Percentiles rank a stretch among this genome's conserved stretches.
Evolutionary conservation across 2,113 vertebrate species (phyloP).

Genomic region (Phylloscopus trochiloides): DNA sequence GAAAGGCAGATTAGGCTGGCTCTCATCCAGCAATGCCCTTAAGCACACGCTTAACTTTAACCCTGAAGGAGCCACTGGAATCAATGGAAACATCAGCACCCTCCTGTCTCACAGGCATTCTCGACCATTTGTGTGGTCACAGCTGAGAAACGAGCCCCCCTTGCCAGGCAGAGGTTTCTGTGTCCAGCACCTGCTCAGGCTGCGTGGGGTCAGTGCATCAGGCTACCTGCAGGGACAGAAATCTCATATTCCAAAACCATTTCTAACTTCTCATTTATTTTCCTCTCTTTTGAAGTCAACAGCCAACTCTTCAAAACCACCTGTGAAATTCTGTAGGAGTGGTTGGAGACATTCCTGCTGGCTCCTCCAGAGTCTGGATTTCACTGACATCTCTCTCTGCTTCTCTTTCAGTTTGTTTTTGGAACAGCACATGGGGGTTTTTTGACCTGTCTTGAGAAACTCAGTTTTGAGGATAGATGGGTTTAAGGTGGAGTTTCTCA

Average conservation of each 20-base stretch:
- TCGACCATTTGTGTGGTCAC: neutral
- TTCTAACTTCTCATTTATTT: neutral
- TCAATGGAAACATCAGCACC: neutral
- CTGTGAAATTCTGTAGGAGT: neutral
- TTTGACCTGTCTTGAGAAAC: neutral
- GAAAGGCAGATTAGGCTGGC: neutral
- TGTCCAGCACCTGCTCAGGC: neutral
- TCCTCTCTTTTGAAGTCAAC: constrained; percentile 24
- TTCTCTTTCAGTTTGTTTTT: neutral
- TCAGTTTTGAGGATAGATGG: neutral
- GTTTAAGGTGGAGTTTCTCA: neutral
- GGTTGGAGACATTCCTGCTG: neutral
- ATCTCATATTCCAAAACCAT: neutral
- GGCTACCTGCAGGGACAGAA: neutral
- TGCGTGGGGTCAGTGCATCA: neutral
- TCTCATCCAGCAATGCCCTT: constrained; percentile 42
- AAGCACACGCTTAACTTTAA: constrained; percentile 42
- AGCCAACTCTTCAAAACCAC: neutral
- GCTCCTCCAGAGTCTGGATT: neutral
- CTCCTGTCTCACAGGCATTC: neutral
- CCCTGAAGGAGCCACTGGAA: neutral
- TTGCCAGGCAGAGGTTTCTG: neutral
- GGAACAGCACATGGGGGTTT: neutral
- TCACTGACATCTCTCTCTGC: neutral
- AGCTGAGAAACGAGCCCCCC: neutral